phyloP scores from a whole-genome alignment of 2,797 vertebrate species.

The Austrolebias charrua region DNA sequence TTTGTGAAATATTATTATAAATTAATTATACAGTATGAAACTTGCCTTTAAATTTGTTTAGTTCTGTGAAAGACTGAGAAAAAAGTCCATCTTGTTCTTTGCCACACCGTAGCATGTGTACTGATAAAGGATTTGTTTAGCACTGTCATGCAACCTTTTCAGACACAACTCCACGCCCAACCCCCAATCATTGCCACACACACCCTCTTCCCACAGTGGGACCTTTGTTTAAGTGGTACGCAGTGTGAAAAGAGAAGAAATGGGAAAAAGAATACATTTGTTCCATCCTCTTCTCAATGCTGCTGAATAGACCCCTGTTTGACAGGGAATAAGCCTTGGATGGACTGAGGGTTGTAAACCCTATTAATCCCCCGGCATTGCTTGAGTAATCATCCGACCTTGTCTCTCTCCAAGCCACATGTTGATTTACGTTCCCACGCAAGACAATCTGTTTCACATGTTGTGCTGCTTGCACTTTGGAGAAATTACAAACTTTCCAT shows the following conservation, averaged over 20 bases:
- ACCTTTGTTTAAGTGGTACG: slow-evolving; percentile 63
- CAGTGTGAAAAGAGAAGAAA: slow-evolving; percentile 60
- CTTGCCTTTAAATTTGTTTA: no score
- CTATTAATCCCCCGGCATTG: slow-evolving; percentile 45
- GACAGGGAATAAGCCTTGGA: slow-evolving; percentile 53
- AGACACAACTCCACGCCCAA: slow-evolving; percentile 13
- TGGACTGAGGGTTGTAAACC: slow-evolving; percentile 51
- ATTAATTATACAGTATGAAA: no score
- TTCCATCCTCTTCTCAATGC: slow-evolving; percentile 53
- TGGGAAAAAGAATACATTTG: slow-evolving; percentile 52
- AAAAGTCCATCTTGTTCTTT: background rate
- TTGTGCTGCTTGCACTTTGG: slow-evolving; percentile 11
- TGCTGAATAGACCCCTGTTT: slow-evolving; percentile 57
- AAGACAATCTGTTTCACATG: slow-evolving; percentile 17
- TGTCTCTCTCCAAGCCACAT: slow-evolving; percentile 19
- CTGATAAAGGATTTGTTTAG: slow-evolving; percentile 39
- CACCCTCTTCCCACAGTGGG: slow-evolving; percentile 64
- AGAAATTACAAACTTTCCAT: slow-evolving; percentile 1
- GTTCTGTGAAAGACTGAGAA: no score
- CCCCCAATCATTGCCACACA: slow-evolving; percentile 34
- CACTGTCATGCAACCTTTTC: slow-evolving; percentile 25
- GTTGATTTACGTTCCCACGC: slow-evolving; percentile 41
- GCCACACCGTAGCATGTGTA: background rate
- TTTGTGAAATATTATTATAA: no score
- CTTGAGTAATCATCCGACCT: slow-evolving; percentile 32